A percentile compares a stretch with the other conserved stretches of the same genome.
Conservation (phyloP, 2,113 vertebrate species). For the Toxostoma redivivum region DNA sequence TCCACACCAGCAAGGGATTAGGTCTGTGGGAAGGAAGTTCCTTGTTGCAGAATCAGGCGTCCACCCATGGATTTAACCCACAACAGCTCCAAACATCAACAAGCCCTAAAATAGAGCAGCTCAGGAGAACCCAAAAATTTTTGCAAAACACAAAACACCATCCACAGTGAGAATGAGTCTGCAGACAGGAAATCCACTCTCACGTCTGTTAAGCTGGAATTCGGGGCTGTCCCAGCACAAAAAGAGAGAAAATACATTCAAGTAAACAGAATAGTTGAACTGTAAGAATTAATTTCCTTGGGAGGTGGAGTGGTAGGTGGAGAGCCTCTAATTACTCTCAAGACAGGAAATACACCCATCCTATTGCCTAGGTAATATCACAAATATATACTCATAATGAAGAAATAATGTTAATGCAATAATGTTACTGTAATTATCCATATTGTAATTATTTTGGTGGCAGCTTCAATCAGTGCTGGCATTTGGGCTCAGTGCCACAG, state of each 20-base stretch:
- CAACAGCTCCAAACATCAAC: not conserved
- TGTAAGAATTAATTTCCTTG: not conserved
- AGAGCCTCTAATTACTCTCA: not conserved
- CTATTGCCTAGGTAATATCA: not conserved
- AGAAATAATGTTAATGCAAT: not conserved
- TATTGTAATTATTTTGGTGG: not conserved
- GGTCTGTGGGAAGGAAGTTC: not conserved
- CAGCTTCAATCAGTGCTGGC: not conserved
- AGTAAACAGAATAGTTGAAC: not conserved
- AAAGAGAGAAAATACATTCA: not conserved
- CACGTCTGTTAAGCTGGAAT: not conserved
- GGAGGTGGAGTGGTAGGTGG: not conserved
- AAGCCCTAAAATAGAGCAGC: not conserved
- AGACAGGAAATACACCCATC: not conserved
- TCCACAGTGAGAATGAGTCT: not conserved
- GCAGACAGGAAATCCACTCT: not conserved
- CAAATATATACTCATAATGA: not conserved
- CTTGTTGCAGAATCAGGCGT: not conserved
- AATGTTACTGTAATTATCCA: not conserved
- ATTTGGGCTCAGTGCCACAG: not conserved
- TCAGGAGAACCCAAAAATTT: rapidly evolving
- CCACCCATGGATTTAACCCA: not conserved
- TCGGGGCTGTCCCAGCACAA: not conserved
- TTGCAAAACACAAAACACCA: not conserved
- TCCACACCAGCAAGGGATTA: not conserved